Base-by-base conservation (phyloP, 2,113 vertebrate species). In the Anolis sagrei region DNA sequence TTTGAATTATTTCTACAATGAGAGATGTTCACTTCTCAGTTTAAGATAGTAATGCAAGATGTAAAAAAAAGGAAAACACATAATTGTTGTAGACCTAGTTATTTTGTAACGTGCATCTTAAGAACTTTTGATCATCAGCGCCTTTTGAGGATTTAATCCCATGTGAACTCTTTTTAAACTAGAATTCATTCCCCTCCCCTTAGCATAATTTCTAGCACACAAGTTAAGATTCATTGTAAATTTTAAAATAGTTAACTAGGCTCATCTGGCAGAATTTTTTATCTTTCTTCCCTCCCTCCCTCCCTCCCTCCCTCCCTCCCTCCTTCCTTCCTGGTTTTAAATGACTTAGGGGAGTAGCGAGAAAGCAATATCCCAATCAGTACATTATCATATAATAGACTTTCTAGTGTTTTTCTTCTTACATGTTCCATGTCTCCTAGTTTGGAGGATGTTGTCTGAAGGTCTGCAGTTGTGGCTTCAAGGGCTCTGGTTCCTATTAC, bases 51-150 rank as follows among this genome's bases (percentile, higher is more conserved):
- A 19, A 84, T 48, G 29, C 36, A 74, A 54, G 73, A 36, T 83
- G 1, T 0, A 0, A 70, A 70, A 70, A 72, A 48, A 58, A 76
- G 88, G 87, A 78, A 83, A 82, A 34, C 14, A n/a, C 72, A 25
- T 70, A 7, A 54, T n/a, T 89, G 88, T 49, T 44, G 83, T 87
- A 69, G 79, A 84, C 1, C 77, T 5, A 82, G 84, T 81, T 89
- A 86, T 86, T 91, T 90, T 89, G 80, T 85, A 90, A 90, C 16
- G 16, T 44, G 61, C 10, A 54, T 72, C 29, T 44, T n/a, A 66
- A 70, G 23, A 72, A 49, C 87, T 80, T 88, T 49, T 89, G 66
- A 10, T 13, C 68, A 1, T 87, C n/a, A 91, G 61, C 82, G 77
- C 75, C 39, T 82, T 87, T 69, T 29, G 29, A 29, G n/a, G 25